phyloP scores from a whole-genome alignment of 2,113 vertebrate species.

The Cyanoliseus patagonus region DNA sequence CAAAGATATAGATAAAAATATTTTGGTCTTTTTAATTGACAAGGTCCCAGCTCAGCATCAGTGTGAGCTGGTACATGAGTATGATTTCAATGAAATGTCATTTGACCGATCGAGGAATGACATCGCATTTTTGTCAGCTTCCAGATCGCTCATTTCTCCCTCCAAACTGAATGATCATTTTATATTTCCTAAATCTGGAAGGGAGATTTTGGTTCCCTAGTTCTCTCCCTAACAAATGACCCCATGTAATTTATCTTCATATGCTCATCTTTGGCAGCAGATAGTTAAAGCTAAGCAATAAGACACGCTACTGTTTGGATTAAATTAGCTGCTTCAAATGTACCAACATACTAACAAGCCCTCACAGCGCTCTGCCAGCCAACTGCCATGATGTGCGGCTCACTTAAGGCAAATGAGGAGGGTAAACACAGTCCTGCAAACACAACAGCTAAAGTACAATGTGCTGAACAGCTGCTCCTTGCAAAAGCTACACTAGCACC shows the following conservation, averaged over 20 bases:
- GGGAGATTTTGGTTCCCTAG: neutral
- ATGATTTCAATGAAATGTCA: neutral
- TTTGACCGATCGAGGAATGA: neutral
- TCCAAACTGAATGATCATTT: neutral
- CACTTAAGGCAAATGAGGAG: slow-evolving; percentile 56
- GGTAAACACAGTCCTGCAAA: slow-evolving; percentile 73
- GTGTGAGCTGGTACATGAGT: neutral
- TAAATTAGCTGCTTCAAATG: slow-evolving; percentile 24
- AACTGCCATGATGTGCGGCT: neutral
- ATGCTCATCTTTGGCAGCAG: neutral
- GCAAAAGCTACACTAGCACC: slow-evolving; percentile 63
- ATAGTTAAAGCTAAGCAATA: neutral
- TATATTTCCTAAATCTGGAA: neutral
- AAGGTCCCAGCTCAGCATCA: neutral
- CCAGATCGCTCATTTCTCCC: neutral
- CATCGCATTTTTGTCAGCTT: neutral
- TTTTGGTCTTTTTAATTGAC: neutral
- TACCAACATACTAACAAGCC: neutral
- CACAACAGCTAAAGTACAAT: slow-evolving; percentile 42
- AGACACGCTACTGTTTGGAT: neutral
- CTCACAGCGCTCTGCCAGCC: neutral
- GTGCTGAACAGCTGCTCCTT: slow-evolving; percentile 72
- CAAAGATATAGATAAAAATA: neutral
- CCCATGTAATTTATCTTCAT: neutral
- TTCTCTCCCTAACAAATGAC: neutral